phyloP scores from a whole-genome alignment of 2,113 vertebrate genomes.

The Anolis carolinensis region DNA sequence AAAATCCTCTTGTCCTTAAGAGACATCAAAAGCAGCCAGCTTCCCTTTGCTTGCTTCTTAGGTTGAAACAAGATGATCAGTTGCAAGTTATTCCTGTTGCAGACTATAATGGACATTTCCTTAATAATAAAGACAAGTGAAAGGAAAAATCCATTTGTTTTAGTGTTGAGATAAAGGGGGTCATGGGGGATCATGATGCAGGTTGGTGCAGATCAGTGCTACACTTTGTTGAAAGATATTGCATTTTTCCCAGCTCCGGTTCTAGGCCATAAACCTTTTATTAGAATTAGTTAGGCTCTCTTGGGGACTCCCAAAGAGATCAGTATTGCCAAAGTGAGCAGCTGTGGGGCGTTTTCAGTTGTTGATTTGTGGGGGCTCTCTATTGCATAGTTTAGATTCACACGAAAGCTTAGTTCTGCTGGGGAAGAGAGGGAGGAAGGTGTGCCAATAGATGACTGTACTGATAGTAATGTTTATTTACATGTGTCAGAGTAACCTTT shows the following conservation, averaged over 20 bases:
- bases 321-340: not conserved
- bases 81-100: conserved; percentile 1
- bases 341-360: not conserved
- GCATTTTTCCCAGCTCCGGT: not conserved
- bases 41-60: not conserved
- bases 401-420: not conserved
- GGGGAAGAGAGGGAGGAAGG: too few relatives aligned
- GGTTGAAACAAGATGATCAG: not conserved
- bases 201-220: not conserved
- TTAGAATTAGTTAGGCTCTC: not conserved
- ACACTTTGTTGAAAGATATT: not conserved
- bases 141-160: conserved; percentile 10
- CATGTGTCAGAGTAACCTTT: not conserved
- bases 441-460: not conserved
- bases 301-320: not conserved
- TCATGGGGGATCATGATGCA: not conserved
- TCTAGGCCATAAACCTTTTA: not conserved
- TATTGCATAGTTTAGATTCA: not conserved
- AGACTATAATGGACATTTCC: not conserved
- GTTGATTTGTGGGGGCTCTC: not conserved
- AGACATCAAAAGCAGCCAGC: not conserved
- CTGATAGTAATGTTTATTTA: not conserved
- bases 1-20: not conserved
- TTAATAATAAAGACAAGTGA: not conserved
- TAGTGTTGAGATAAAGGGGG: not conserved